phyloP scores from a whole-genome alignment of 1,140 invertebrate genomes.

The Cecropterus lyciades region DNA sequence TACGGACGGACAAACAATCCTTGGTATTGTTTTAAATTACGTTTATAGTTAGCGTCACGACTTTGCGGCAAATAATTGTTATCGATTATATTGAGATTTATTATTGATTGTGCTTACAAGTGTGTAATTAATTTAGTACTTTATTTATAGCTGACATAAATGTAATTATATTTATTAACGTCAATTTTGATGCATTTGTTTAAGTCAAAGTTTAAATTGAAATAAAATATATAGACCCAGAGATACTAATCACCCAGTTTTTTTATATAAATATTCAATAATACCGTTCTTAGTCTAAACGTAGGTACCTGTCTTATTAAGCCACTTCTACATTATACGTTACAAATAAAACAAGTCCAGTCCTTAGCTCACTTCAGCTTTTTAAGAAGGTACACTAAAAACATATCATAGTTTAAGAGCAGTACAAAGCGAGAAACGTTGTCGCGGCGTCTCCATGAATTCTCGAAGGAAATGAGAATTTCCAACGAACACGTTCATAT shows the following conservation, averaged over 20 bases:
- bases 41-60: slow-evolving; percentile 1
- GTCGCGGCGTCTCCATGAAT: slow-evolving; percentile 60
- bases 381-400: slow-evolving; percentile 45
- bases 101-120: neutral
- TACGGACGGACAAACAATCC: slow-evolving; percentile 68
- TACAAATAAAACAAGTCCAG: slow-evolving; percentile 12
- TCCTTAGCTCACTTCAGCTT: slow-evolving; percentile 25
- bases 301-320: too few species aligned
- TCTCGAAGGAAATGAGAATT: slow-evolving; percentile 77
- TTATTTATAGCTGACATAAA: too few species aligned
- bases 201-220: too few species aligned
- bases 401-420: slow-evolving; percentile 52
- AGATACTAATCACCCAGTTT: too few species aligned
- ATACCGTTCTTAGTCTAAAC: too few species aligned
- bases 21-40: slow-evolving; percentile 50
- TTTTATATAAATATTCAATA: too few species aligned
- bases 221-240: too few species aligned
- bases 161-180: too few species aligned
- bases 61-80: neutral
- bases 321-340: neutral
- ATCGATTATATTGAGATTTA: neutral
- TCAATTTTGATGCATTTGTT: too few species aligned
- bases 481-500: slow-evolving; percentile 75
- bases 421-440: slow-evolving; percentile 44
- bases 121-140: too few species aligned